Base-by-base conservation (phyloP, 2,113 vertebrate genomes). In the chimpanzee (Pan troglodytes) region DNA sequence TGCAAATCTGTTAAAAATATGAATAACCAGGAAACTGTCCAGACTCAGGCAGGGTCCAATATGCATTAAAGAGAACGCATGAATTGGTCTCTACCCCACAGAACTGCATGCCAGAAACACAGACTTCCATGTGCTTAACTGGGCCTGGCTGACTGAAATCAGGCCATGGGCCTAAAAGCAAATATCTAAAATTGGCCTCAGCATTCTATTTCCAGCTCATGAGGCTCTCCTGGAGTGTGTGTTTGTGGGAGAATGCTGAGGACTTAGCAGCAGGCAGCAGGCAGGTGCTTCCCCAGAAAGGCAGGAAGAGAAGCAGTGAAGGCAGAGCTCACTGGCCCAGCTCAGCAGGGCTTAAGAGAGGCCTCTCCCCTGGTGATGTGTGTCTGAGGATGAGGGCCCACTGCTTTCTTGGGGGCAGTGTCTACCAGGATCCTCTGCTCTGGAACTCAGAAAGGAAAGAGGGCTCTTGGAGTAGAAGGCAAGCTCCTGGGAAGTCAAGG, bases 161-260 rank as follows among this genome's bases (percentile, higher is more conserved):
- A 70, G 80, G 57, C 55, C 48, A 59, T 2, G 4, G n/a, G 91
- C 93, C 87, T 78, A 17, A 57, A 40, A 73, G 64, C 38, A 84
- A 68, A 14, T 43, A 30, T 83, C 87, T 92, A 48, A 95, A 86
- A 79, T 79, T 80, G 88, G 88, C 91, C 80, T 48, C 48, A 3
- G 11, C 30, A 2, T 67, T 83, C 95, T 81, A 6, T 55, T 95
- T 88, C 88, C 73, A 32, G 80, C 79, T 73, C 38, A 20, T 75
- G 50, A 25, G 52, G n/a, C 35, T 81, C 67, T 82, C 61, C 14
- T 2, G 35, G 61, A 72, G 84, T 2, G 0, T n/a, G 6, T 20
- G 6, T 35, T 64, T 48, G 6, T 27, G 76, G 67, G 88, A 48
- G 50, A 23, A 9, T 2, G 27, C 52, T 8, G 8, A 52, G 75